Base-by-base conservation (phyloP, 2,888 invertebrate species). In the Luffia ferchaultella region DNA sequence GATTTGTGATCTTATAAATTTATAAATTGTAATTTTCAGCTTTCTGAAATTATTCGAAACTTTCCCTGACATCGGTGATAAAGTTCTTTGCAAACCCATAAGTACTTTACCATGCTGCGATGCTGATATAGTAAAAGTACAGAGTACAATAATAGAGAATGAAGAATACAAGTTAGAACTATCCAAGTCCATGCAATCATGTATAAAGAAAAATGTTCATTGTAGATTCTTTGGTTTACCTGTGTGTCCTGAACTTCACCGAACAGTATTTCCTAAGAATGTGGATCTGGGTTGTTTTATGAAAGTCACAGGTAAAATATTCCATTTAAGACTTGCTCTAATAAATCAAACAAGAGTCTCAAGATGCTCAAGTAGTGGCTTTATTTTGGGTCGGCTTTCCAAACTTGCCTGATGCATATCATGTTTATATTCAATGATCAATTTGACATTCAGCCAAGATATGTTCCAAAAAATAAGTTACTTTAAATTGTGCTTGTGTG, bases 271-370 rank as follows among this genome's bases (percentile, higher is more conserved):
- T 61, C 93, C 93, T 0, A 87, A 86, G 57, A 89, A 89, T 69
- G 85, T 88, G 52, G 92, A 93, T 73, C 73, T 90, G 59, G 90
- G 89, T 57, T 86, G 86, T 60, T 92, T 93, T 75, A 69, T 93
- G 51, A 90, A 91, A 70, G 82, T 95, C 20, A 88, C 90, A 64
- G 92, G 92, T 78, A 79, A 58, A 59, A 17, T 41, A 46, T 40
- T 19, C n/a, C n/a, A n/a, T n/a, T n/a, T n/a, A n/a, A n/a, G n/a
- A n/a, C n/a, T n/a, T n/a, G n/a, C n/a, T n/a, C n/a, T n/a, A n/a
- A n/a, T n/a, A n/a, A n/a, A n/a, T n/a, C n/a, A n/a, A n/a, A n/a
- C n/a, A n/a, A n/a, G n/a, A n/a, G n/a, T n/a, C n/a, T n/a, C n/a
- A n/a, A n/a, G n/a, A n/a, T n/a, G n/a, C n/a, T n/a, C n/a, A n/a